These are phyloP conservation scores for Pterobdella sp. DNA, from an alignment of 2,888 invertebrate species.

Conservation along the genomic window DNA sequence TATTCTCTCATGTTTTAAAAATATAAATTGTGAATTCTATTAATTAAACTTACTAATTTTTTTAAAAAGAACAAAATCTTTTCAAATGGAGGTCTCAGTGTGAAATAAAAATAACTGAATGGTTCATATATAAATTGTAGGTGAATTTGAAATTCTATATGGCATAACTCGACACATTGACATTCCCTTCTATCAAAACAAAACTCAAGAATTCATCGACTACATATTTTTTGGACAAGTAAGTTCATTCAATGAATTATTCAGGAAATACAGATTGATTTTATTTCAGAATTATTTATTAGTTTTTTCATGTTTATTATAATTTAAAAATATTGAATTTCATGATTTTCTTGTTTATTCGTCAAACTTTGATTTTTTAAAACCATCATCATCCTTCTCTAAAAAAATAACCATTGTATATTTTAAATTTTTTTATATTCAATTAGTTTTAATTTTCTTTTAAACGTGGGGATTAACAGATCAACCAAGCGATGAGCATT, in stretches of 20 bases:
- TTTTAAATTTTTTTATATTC: neutral
- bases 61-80: neutral
- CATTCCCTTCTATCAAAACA: constrained; percentile 54
- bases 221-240: constrained; percentile 80
- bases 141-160: constrained; percentile 32
- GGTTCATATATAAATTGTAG: too few species aligned
- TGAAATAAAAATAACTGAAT: too few species aligned
- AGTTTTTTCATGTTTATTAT: constrained; percentile 10
- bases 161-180: constrained; percentile 39
- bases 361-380: neutral
- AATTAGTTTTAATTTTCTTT: too few species aligned
- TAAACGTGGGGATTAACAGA: too few species aligned
- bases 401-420: too few species aligned
- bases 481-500: constrained; percentile 75
- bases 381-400: neutral
- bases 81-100: neutral
- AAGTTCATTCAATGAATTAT: neutral
- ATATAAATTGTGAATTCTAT: neutral
- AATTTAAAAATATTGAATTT: neutral
- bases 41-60: neutral
- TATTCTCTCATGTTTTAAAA: too few species aligned
- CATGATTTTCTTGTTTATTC: neutral
- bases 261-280: neutral
- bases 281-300: constrained; percentile 15
- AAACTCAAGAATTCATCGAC: constrained; percentile 57